Evolutionary conservation across 2,113 vertebrate genomes (phyloP).

Genomic region (Philantomba maxwellii): DNA sequence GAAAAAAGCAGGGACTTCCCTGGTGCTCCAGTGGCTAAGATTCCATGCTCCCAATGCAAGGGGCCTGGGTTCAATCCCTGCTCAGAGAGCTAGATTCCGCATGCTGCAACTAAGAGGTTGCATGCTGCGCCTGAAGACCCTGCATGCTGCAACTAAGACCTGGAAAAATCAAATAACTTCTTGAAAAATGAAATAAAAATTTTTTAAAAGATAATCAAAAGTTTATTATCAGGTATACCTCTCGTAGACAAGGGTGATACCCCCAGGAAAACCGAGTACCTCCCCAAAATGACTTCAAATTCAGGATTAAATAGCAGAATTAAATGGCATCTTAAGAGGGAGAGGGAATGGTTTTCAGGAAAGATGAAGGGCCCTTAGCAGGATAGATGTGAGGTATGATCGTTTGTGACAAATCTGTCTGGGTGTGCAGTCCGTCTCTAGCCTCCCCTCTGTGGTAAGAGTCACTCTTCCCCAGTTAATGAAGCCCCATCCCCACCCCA

Average conservation of each 20-base stretch:
- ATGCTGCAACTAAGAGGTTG: background rate
- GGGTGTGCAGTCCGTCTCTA: background rate
- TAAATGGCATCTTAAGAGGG: background rate
- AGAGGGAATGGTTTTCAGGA: background rate
- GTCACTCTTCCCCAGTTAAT: background rate
- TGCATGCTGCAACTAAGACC: background rate
- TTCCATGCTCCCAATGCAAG: background rate
- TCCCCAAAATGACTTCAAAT: background rate
- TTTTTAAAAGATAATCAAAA: background rate
- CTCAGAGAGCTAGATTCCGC: accelerated
- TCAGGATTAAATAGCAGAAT: background rate
- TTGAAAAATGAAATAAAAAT: background rate
- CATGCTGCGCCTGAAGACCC: background rate
- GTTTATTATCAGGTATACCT: background rate
- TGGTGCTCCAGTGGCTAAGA: background rate
- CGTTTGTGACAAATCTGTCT: background rate
- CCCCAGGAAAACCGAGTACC: background rate
- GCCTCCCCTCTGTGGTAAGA: background rate
- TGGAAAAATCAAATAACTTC: background rate
- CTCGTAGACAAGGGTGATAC: background rate
- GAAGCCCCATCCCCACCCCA: background rate
- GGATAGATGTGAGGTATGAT: background rate
- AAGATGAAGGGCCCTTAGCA: background rate
- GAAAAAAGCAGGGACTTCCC: background rate
- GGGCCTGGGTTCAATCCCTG: background rate